Conservation (phyloP, 2,797 vertebrate genomes). For the Pampus argenteus region DNA sequence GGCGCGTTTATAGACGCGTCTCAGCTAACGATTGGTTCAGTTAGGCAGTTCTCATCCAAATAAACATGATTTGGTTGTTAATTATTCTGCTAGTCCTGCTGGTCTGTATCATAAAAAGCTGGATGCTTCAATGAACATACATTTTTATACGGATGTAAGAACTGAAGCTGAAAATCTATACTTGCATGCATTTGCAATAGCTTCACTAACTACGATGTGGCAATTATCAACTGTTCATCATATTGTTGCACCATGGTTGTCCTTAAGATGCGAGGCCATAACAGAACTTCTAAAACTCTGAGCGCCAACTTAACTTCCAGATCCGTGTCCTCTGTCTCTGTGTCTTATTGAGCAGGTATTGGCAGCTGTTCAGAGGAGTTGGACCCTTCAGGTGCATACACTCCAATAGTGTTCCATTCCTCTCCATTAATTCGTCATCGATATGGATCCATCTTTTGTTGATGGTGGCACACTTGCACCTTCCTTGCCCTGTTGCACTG, state of each 20-base stretch:
- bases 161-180: neutral
- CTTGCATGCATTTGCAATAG: neutral
- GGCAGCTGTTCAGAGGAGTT: slow-evolving; percentile 66
- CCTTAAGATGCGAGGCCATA: slow-evolving; percentile 25
- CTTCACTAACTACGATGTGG: neutral
- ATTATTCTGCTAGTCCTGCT: slow-evolving; percentile 8
- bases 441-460: slow-evolving; percentile 86
- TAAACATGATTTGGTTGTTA: slow-evolving; percentile 38
- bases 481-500: slow-evolving; percentile 86
- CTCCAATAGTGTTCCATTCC: slow-evolving; percentile 68
- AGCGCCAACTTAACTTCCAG: slow-evolving; percentile 52
- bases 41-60: slow-evolving; percentile 38
- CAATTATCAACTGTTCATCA: slow-evolving; percentile 11
- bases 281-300: slow-evolving; percentile 60
- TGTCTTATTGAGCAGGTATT: slow-evolving; percentile 75
- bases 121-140: neutral
- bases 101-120: neutral
- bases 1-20: slow-evolving; percentile 41
- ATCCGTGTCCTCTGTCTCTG: slow-evolving; percentile 61
- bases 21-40: slow-evolving; percentile 26
- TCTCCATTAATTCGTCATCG: slow-evolving; percentile 77
- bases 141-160: neutral
- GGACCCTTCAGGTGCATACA: slow-evolving; percentile 65
- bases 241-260: neutral
- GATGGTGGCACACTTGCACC: slow-evolving; percentile 85